Evolutionary conservation across 2,113 vertebrate species (phyloP).

Genomic region (Oncorhynchus keta): DNA sequence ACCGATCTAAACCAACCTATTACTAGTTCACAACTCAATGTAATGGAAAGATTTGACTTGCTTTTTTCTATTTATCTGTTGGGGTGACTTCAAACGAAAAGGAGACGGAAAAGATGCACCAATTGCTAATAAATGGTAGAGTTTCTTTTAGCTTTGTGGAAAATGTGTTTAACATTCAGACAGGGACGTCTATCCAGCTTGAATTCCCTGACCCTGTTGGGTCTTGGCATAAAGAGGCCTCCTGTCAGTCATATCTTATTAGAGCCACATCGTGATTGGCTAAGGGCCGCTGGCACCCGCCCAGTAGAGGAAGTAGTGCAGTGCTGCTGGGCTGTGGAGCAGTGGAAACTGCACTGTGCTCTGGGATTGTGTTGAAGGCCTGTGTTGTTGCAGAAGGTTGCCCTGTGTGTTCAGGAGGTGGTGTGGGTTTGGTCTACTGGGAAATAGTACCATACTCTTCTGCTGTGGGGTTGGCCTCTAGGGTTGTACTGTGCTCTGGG

Average conservation of each 20-base stretch:
- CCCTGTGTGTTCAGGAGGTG: not conserved
- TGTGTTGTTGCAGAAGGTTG: not conserved
- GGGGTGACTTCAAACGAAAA: conserved; percentile 1
- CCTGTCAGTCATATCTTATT: conserved; percentile 40
- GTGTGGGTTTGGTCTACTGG: not conserved
- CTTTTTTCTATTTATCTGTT: not conserved
- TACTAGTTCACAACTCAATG: not conserved
- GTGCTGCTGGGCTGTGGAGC: not conserved
- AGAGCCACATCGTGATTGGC: conserved; percentile 18
- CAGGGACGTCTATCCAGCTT: conserved; percentile 20
- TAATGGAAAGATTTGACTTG: not conserved
- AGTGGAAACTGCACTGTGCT: no score
- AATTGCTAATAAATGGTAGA: conserved; percentile 41
- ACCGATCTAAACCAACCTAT: not conserved
- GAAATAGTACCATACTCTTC: not conserved
- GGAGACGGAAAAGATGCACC: not conserved
- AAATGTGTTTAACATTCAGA: conserved; percentile 40
- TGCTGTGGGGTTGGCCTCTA: not conserved
- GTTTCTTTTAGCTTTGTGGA: conserved; percentile 40
- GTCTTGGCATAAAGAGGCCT: conserved; percentile 4
- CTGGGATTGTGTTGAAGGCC: not conserved
- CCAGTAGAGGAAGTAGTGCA: conserved; percentile 2
- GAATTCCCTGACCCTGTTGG: conserved; percentile 27
- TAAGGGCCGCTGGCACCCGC: conserved; percentile 2
- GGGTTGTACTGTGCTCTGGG: not conserved